Percentiles rank a stretch among this genome's conserved stretches.
Conservation (phyloP, 2,113 vertebrate genomes). For the Eurystomus gularis region DNA sequence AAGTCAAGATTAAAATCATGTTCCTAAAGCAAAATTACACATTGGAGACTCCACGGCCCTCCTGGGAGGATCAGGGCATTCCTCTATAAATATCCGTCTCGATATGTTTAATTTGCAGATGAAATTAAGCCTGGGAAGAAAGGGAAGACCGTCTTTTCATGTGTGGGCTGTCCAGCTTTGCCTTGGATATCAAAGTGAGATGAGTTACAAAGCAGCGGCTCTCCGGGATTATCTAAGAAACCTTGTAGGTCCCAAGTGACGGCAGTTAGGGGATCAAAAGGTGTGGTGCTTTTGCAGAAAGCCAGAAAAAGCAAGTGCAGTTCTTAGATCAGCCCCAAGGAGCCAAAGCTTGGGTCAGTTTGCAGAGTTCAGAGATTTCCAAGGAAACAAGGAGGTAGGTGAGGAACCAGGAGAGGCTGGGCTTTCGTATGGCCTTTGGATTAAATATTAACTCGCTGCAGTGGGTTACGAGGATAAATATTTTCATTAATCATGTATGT, state of each 20-base stretch:
- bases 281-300: conserved; percentile 12
- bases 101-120: conserved; percentile 60
- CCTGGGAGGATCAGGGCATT: neutral
- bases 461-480: conserved; percentile 52
- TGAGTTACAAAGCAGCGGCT: neutral
- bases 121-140: conserved; percentile 64
- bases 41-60: neutral
- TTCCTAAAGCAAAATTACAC: conserved; percentile 47
- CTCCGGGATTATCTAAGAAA: conserved; percentile 27
- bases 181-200: conserved; percentile 59
- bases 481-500: conserved; percentile 63
- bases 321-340: neutral
- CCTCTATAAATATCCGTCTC: conserved; percentile 27
- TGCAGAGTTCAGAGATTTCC: conserved; percentile 10
- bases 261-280: conserved; percentile 1
- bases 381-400: neutral
- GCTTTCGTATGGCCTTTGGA: conserved; percentile 7
- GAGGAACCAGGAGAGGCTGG: neutral
- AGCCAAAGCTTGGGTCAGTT: neutral
- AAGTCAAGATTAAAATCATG: neutral
- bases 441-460: conserved; percentile 66
- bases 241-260: conserved; percentile 42
- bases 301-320: neutral
- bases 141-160: conserved; percentile 50
- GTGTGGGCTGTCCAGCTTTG: conserved; percentile 45